phyloP scores from a whole-genome alignment of 2,797 vertebrate genomes.

The Ataeniobius toweri region DNA sequence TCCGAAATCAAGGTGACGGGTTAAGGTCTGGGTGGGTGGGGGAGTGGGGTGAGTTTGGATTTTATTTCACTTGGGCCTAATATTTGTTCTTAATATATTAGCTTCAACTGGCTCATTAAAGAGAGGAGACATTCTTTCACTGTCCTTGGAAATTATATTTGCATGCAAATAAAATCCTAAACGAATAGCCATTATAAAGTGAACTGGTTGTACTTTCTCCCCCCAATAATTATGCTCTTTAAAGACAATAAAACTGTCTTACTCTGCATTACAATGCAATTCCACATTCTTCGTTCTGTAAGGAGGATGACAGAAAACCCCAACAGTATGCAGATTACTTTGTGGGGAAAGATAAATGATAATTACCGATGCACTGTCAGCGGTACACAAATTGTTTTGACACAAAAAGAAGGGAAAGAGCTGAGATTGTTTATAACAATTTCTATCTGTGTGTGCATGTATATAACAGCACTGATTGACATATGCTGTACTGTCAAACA shows the following conservation, averaged over 20 bases:
- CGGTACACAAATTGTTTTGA: slow-evolving; percentile 19
- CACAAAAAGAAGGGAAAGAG: background rate
- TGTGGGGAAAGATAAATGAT: slow-evolving; percentile 48
- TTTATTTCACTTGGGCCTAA: background rate
- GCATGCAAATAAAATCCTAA: slow-evolving; percentile 19
- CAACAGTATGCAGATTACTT: slow-evolving; percentile 56
- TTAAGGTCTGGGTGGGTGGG: slow-evolving; percentile 18
- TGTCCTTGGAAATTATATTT: slow-evolving; percentile 15
- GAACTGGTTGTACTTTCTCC: slow-evolving; percentile 21
- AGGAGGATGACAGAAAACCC: slow-evolving; percentile 40
- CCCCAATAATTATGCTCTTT: slow-evolving; percentile 30
- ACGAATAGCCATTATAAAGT: slow-evolving; percentile 21
- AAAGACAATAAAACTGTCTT: slow-evolving; percentile 26
- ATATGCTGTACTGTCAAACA: slow-evolving; percentile 22
- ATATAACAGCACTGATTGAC: slow-evolving; percentile 25
- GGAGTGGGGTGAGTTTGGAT: slow-evolving; percentile 6
- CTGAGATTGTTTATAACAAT: background rate
- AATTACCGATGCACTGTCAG: slow-evolving; percentile 47
- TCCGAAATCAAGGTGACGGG: slow-evolving; percentile 29
- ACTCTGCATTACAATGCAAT: slow-evolving; percentile 26
- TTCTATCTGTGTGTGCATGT: background rate
- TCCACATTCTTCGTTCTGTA: slow-evolving; percentile 17
- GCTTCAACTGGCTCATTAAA: slow-evolving; percentile 11
- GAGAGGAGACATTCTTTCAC: slow-evolving; percentile 15
- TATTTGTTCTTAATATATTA: background rate